These are phyloP conservation scores for Chloropsis hardwickii DNA, from an alignment of 2,113 vertebrate genomes.

Conservation along the genomic window DNA sequence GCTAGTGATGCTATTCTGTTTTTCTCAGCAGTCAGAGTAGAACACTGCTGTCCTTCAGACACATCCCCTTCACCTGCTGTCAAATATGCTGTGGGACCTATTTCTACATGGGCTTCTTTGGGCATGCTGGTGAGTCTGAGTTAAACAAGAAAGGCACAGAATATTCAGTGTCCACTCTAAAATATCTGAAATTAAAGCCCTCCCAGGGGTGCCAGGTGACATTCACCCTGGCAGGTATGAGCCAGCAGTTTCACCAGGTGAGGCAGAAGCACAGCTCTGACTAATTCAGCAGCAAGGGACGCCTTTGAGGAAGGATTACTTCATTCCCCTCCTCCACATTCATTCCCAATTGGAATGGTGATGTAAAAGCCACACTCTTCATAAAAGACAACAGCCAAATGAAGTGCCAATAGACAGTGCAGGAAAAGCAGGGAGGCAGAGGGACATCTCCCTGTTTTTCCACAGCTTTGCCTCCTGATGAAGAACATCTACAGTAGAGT, in stretches of 20 bases:
- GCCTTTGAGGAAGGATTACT: background rate
- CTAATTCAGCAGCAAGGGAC: background rate
- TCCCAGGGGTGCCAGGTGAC: background rate
- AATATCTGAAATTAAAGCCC: background rate
- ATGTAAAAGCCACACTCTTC: background rate
- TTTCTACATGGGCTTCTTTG: background rate
- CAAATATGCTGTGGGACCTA: background rate
- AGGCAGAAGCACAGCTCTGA: background rate
- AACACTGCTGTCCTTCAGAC: background rate
- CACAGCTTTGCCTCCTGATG: background rate
- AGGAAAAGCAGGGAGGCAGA: background rate
- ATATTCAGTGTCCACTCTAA: accelerated
- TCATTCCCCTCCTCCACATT: background rate
- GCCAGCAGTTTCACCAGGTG: background rate
- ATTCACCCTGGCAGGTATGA: background rate
- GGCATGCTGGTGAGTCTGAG: background rate
- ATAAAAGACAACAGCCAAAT: background rate
- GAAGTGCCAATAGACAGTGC: background rate
- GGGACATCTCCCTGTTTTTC: background rate
- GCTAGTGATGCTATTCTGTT: background rate
- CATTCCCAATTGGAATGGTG: background rate
- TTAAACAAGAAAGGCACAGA: background rate
- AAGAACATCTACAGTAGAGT: background rate
- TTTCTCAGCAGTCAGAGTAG: background rate
- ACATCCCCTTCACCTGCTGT: background rate